These are phyloP conservation scores for Argentina silus DNA, from an alignment of 2,797 vertebrate species.

Conservation along the genomic window DNA sequence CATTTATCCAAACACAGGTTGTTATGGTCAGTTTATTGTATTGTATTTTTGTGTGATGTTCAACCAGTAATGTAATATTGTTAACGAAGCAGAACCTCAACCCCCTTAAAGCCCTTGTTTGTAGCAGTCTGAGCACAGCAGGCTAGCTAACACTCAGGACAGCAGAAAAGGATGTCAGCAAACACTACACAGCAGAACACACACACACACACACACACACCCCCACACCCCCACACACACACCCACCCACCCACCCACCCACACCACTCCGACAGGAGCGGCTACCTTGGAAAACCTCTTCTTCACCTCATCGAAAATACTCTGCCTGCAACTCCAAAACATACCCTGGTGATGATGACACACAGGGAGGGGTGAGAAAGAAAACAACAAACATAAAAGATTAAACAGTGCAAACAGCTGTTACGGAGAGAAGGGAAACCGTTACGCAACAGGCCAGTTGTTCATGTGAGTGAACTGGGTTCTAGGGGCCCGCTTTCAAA, in stretches of 20 bases:
- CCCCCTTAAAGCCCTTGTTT: not conserved
- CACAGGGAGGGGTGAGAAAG: constrained; percentile 57
- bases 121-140: not conserved
- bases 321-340: constrained; percentile 98
- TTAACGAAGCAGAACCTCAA: not conserved
- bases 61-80: not conserved
- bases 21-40: not conserved
- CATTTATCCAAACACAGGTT: not conserved
- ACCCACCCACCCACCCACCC: constrained; percentile 15
- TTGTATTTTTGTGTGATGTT: too few species aligned
- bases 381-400: constrained; percentile 30
- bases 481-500: constrained; percentile 1
- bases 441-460: constrained; percentile 17
- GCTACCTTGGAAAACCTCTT: constrained; percentile 95
- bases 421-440: not conserved
- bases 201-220: too few species aligned
- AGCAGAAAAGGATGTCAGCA: not conserved
- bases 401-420: constrained; percentile 18
- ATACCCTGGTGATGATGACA: constrained; percentile 86
- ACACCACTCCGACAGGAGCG: constrained; percentile 33
- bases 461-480: not conserved
- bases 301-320: constrained; percentile 99
- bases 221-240: constrained; percentile 10
- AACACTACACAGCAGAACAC: constrained; percentile 16
- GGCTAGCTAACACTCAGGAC: not conserved